Evolutionary conservation across 2,888 invertebrate genomes (phyloP), one percentile per base, ranked within the genome.

Genomic region (Gasteruption jaculator): DNA sequence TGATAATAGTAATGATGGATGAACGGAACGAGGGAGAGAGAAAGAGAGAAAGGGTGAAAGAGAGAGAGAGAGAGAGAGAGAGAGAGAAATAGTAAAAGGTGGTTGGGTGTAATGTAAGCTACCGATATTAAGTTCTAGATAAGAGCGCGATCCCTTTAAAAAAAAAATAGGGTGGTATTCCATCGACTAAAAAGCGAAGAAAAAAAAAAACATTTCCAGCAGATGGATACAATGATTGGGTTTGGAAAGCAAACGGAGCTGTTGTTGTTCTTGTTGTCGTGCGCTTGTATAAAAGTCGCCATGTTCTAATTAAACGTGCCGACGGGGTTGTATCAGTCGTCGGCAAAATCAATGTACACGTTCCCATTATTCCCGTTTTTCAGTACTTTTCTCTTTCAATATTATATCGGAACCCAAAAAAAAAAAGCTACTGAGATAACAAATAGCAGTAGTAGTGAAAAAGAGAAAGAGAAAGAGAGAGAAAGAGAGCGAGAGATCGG

Each of bases 251-350:
- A n/a, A n/a, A n/a, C n/a, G 53, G 56, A 60, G 64, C 61, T 60
- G 63, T 65, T 65, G 65, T 67, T 66, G 64, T 65, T 66, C 65
- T 65, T 65, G 64, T 64, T 66, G 66, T 66, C 65, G 66, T 64
- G 65, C 64, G 65, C 65, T 66, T 67, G 65, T 67, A 67, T 65
- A 63, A 61, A 66, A 67, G 67, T 62, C 66, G 65, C 66, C 65
- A 65, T 67, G 63, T 67, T 67, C 63, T 63, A 64, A 67, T 67
- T 66, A 66, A 67, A 67, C 60, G 62, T 57, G 64, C 65, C 62
- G 65, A 61, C 65, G 65, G 63, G 58, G 66, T 67, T 67, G 66
- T 65, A 67, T 65, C 66, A 63, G 59, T 66, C 63, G 65, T 64
- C 63, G 64, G 65, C 63, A 62, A 67, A 67, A 65, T 67, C 62